Evolutionary conservation across 2,113 vertebrate species (phyloP).

Genomic region (Pantherophis guttatus): DNA sequence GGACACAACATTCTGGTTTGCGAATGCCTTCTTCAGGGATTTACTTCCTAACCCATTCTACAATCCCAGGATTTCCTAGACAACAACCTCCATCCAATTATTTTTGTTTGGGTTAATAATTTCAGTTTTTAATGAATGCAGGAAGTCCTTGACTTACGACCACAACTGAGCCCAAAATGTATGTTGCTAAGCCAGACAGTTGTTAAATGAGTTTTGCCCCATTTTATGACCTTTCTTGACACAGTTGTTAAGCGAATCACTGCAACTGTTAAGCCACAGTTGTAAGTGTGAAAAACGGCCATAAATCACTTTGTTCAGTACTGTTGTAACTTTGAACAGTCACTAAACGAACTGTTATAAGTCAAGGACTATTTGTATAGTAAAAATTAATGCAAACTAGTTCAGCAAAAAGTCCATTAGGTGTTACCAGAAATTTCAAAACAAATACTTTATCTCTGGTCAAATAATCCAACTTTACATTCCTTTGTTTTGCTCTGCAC

Average conservation of each 20-base stretch:
- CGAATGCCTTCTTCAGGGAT: not conserved
- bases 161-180: not conserved
- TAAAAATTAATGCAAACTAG: not conserved
- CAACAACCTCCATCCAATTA: not conserved
- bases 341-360: not conserved
- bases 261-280: not conserved
- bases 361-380: not conserved
- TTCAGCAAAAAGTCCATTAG: not conserved
- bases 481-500: not conserved
- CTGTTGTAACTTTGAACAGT: not conserved
- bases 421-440: not conserved
- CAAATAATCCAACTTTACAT: not conserved
- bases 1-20: not conserved
- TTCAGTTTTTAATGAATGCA: not conserved
- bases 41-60: not conserved
- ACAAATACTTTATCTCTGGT: not conserved
- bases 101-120: not conserved
- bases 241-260: not conserved
- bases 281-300: not conserved
- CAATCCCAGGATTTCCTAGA: not conserved
- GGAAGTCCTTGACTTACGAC: not conserved
- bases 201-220: not conserved
- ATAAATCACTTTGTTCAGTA: not conserved
- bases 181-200: not conserved
- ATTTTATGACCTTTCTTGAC: not conserved